Evolutionary conservation across 2,113 vertebrate species (phyloP).

Genomic region (Gobius niger): DNA sequence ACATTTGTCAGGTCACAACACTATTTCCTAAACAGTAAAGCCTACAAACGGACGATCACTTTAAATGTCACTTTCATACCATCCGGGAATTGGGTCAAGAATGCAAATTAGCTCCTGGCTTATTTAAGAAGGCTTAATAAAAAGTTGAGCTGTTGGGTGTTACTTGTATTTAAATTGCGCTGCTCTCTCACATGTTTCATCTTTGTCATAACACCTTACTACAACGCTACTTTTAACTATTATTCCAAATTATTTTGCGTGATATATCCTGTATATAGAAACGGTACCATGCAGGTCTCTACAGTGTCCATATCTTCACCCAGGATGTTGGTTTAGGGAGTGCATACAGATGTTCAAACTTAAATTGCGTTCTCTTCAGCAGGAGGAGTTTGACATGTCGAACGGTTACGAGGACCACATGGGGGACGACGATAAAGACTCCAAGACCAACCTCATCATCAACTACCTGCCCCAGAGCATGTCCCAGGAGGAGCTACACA

Average conservation of each 20-base stretch:
- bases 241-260: too few species aligned
- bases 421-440: constrained; percentile 89
- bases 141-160: too few species aligned
- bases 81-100: neutral
- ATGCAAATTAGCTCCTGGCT: neutral
- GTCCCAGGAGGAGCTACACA: constrained; percentile 95
- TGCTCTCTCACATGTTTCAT: too few species aligned
- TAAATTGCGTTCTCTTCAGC: constrained; percentile 3
- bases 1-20: constrained; percentile 44
- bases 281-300: too few species aligned
- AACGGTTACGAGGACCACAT: constrained; percentile 99
- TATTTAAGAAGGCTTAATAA: too few species aligned
- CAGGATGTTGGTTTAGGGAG: neutral
- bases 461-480: constrained; percentile 99
- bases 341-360: too few species aligned
- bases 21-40: neutral
- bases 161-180: too few species aligned
- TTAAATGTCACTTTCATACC: neutral
- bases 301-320: too few species aligned
- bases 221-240: too few species aligned
- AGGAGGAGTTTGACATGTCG: constrained; percentile 92
- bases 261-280: too few species aligned
- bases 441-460: constrained; percentile 95
- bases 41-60: neutral
- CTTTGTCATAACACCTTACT: too few species aligned